phyloP scores from a whole-genome alignment of 2,888 invertebrate genomes.

The Drosophila ezoana region DNA sequence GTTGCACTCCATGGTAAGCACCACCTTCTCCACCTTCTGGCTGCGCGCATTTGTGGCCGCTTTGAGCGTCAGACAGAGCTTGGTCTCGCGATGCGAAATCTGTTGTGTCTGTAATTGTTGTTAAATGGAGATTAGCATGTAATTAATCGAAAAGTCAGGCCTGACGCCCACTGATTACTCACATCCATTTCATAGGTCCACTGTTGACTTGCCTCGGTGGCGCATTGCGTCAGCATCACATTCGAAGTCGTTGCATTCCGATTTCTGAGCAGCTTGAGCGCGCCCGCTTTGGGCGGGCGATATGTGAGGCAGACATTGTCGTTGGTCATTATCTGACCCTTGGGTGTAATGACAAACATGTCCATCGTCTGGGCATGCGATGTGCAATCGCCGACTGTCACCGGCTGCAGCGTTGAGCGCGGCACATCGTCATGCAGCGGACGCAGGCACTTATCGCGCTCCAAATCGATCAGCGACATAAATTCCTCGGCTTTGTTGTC shows the following conservation, averaged over 20 bases:
- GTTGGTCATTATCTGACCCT: conserved; percentile 92
- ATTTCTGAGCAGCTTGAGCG: conserved; percentile 71
- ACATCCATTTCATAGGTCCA: conserved; percentile 84
- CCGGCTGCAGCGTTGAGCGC: conserved; percentile 68
- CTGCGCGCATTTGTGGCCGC: conserved; percentile 64
- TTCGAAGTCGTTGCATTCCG: conserved; percentile 79
- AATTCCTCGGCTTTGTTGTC: conserved; percentile 71
- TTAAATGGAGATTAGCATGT: neutral
- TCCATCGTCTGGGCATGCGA: conserved; percentile 85
- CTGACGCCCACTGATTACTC: conserved; percentile 51
- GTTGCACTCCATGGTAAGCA: conserved; percentile 78
- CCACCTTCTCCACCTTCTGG: conserved; percentile 73
- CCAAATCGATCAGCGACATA: conserved; percentile 74
- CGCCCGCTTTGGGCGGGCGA: conserved; percentile 82
- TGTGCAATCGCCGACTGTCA: conserved; percentile 81
- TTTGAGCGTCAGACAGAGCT: conserved; percentile 82
- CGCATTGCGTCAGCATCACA: conserved; percentile 82
- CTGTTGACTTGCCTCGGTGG: conserved; percentile 74
- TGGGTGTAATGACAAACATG: conserved; percentile 89
- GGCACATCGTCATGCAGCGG: conserved; percentile 71
- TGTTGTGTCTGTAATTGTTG: conserved; percentile 78
- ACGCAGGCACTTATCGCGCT: conserved; percentile 82
- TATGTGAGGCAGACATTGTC: conserved; percentile 94
- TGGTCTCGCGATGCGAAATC: conserved; percentile 79
- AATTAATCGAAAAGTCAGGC: neutral